Percentiles rank a stretch among this genome's conserved stretches.
Evolutionary conservation across 2,113 vertebrate genomes (phyloP).

Genomic region (Scytalopus superciliaris): DNA sequence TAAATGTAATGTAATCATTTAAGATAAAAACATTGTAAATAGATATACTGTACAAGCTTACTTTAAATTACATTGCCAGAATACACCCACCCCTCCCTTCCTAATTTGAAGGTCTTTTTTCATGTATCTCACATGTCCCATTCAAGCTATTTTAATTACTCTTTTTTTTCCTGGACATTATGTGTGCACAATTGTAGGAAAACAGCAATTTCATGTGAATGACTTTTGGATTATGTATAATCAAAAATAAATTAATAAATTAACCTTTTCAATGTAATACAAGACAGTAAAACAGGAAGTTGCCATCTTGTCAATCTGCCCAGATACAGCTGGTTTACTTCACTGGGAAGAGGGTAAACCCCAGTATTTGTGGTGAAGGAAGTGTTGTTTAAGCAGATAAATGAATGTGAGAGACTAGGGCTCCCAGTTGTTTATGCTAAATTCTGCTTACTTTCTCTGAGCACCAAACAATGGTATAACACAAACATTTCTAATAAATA

Average conservation of each 20-base stretch:
- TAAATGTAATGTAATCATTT: not conserved
- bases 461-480: not conserved
- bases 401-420: not conserved
- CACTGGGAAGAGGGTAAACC: slow-evolving; percentile 3
- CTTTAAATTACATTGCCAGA: not conserved
- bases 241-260: slow-evolving; percentile 26
- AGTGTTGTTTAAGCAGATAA: slow-evolving; percentile 54
- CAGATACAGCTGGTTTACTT: slow-evolving; percentile 23
- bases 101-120: slow-evolving; percentile 47
- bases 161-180: slow-evolving; percentile 6
- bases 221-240: slow-evolving; percentile 29
- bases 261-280: not conserved
- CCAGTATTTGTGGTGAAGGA: slow-evolving; percentile 13
- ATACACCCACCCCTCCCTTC: slow-evolving; percentile 32
- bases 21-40: not conserved
- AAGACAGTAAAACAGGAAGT: slow-evolving; percentile 51
- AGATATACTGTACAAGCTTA: not conserved
- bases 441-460: not conserved
- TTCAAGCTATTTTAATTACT: slow-evolving; percentile 39
- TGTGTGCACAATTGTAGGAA: slow-evolving; percentile 59
- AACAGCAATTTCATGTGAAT: slow-evolving; percentile 25
- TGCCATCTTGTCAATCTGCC: slow-evolving; percentile 31
- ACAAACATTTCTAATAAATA: not conserved
- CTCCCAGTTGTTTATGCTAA: slow-evolving; percentile 38
- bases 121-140: not conserved